phyloP scores from a whole-genome alignment of 2,888 invertebrate genomes.

The Heteromyza rotundicornis region DNA sequence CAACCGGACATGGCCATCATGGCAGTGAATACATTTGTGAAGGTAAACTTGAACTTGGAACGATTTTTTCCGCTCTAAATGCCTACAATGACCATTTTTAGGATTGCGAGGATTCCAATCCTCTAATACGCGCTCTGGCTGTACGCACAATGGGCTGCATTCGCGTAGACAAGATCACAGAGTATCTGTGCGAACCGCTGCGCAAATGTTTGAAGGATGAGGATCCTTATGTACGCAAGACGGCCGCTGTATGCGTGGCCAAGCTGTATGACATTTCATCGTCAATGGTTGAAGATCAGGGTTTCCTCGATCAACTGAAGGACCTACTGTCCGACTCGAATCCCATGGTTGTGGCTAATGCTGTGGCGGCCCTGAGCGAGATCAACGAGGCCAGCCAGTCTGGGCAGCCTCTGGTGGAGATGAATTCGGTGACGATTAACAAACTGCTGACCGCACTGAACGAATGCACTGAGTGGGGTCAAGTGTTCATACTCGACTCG shows the following conservation, averaged over 20 bases:
- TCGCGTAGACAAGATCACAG: conserved; percentile 99
- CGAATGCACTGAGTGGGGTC: conserved; percentile 99
- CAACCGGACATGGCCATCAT: conserved; percentile 99
- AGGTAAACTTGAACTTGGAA: conserved; percentile 68
- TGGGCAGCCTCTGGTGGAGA: conserved; percentile 90
- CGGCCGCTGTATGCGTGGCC: conserved; percentile 99
- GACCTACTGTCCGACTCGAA: conserved; percentile 98
- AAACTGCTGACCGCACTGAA: conserved; percentile 97
- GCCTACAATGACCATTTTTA: conserved; percentile 54
- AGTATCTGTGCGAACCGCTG: conserved; percentile 97
- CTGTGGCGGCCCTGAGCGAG: conserved; percentile 97
- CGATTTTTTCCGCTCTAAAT: too few relatives aligned
- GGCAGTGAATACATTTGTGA: conserved; percentile 99
- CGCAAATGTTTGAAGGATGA: conserved; percentile 94
- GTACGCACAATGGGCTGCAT: conserved; percentile 99
- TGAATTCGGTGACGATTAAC: conserved; percentile 97
- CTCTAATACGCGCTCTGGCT: conserved; percentile 95
- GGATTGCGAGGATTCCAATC: conserved; percentile 99
- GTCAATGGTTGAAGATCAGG: conserved; percentile 76
- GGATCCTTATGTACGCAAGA: conserved; percentile 97
- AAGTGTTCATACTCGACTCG: conserved; percentile 97
- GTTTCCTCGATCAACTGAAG: conserved; percentile 95
- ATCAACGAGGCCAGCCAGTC: conserved; percentile 97
- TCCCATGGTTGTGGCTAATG: conserved; percentile 99
- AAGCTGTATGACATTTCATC: conserved; percentile 96